These are phyloP conservation scores for Dufourea novaeangliae DNA, from an alignment of 1,140 invertebrate species.

Conservation along the genomic window DNA sequence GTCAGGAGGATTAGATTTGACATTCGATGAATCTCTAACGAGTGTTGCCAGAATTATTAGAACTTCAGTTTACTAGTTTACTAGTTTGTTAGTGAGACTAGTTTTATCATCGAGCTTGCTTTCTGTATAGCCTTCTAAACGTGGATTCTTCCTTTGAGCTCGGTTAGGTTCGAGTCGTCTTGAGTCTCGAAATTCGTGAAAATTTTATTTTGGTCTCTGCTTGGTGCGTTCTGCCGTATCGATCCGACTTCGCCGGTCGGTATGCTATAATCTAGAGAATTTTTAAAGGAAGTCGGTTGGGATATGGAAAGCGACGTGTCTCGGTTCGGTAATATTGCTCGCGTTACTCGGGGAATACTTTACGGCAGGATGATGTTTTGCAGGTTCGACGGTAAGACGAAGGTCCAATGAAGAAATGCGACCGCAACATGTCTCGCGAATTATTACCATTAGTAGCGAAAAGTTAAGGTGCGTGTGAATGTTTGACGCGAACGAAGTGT, in stretches of 20 bases:
- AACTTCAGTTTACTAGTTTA: no score
- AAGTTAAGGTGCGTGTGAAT: background rate
- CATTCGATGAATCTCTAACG: no score
- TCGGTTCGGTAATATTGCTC: conserved; percentile 23
- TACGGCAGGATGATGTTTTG: no score
- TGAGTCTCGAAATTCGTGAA: background rate
- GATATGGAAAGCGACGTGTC: background rate
- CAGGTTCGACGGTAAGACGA: background rate
- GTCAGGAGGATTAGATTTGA: no score
- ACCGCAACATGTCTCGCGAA: background rate
- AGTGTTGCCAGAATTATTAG: no score
- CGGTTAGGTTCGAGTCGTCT: background rate
- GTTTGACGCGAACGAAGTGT: background rate
- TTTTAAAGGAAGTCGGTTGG: conserved; percentile 11
- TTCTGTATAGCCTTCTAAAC: no score
- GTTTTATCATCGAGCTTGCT: no score
- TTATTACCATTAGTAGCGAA: background rate
- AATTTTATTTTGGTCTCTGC: background rate
- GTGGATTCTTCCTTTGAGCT: no score
- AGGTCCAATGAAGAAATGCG: background rate
- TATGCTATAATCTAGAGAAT: background rate
- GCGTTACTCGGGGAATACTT: background rate
- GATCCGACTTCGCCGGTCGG: background rate
- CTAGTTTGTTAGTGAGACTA: no score
- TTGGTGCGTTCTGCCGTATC: background rate